Evolutionary conservation across 2,888 invertebrate genomes (phyloP).

Genomic region (Theodoxus fluviatilis): DNA sequence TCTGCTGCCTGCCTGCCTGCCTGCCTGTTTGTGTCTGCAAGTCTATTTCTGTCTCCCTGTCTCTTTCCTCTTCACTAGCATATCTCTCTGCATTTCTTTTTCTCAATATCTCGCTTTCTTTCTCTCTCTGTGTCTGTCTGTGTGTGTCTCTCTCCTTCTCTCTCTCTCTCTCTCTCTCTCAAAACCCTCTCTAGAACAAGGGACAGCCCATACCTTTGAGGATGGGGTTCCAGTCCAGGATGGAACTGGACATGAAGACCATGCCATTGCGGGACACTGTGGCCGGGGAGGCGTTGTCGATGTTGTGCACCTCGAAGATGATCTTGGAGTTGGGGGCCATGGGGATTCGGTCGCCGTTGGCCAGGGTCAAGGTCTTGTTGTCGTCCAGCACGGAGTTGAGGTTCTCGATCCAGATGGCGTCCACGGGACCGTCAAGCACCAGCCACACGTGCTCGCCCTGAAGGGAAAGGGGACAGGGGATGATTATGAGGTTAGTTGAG

Average conservation of each 20-base stretch:
- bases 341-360: conserved; percentile 67
- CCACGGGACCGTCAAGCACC: conserved; percentile 66
- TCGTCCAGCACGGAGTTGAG: conserved; percentile 67
- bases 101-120: too few species aligned
- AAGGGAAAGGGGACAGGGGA: too few species aligned
- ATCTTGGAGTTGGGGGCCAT: conserved; percentile 67
- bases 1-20: too few species aligned
- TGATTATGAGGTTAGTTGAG: too few species aligned
- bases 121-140: too few species aligned
- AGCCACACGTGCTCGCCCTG: conserved; percentile 66
- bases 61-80: too few species aligned
- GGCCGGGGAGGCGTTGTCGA: conserved; percentile 67
- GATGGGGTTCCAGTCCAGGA: conserved; percentile 90
- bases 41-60: too few species aligned
- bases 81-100: too few species aligned
- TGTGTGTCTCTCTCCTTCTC: too few species aligned
- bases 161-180: too few species aligned
- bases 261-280: conserved; percentile 67
- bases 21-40: too few species aligned
- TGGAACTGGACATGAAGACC: conserved; percentile 93
- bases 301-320: conserved; percentile 67
- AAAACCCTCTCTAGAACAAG: too few species aligned
- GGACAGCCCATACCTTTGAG: conserved; percentile 73
- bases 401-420: conserved; percentile 68
- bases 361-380: conserved; percentile 67